Conservation (phyloP, 30 jellyfish, hydroid and myxozoan genomes). For the Cassiopea xamachana region DNA sequence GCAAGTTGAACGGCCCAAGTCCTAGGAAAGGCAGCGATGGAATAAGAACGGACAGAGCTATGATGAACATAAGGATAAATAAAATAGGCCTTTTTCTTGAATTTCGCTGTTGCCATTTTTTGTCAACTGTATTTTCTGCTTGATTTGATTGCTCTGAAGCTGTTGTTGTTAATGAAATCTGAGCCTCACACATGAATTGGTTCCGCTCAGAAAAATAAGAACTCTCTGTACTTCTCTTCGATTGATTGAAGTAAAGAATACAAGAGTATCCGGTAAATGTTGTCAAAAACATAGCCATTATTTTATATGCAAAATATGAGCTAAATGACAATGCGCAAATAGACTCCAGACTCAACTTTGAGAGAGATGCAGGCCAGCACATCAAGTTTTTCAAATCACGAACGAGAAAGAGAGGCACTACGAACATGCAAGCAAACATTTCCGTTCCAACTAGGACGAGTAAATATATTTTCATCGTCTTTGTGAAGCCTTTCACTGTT, state of each 20-base stretch:
- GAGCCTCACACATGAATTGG: constrained; percentile 50
- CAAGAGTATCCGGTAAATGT: constrained; percentile 66
- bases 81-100: constrained; percentile 57
- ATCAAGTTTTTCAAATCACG: constrained; percentile 32
- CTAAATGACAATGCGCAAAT: constrained; percentile 48
- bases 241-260: constrained; percentile 50
- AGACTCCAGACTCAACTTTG: constrained; percentile 12
- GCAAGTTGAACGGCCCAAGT: constrained; percentile 60
- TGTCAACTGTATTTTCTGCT: not conserved
- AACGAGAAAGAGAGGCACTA: constrained; percentile 53
- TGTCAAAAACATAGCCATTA: constrained; percentile 64
- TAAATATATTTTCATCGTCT: constrained; percentile 29
- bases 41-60: constrained; percentile 23
- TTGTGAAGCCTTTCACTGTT: constrained; percentile 49
- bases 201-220: not conserved
- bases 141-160: constrained; percentile 61
- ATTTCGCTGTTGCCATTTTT: not conserved
- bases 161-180: constrained; percentile 44
- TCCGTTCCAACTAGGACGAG: constrained; percentile 48
- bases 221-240: constrained; percentile 6
- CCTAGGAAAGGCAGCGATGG: constrained; percentile 63
- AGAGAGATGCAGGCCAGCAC: constrained; percentile 48
- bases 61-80: constrained; percentile 41
- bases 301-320: constrained; percentile 61
- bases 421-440: constrained; percentile 62